Evolutionary conservation across 1,140 invertebrate genomes (phyloP), one percentile per base, ranked within the genome.

Genomic region (Euura saliciscinereae): DNA sequence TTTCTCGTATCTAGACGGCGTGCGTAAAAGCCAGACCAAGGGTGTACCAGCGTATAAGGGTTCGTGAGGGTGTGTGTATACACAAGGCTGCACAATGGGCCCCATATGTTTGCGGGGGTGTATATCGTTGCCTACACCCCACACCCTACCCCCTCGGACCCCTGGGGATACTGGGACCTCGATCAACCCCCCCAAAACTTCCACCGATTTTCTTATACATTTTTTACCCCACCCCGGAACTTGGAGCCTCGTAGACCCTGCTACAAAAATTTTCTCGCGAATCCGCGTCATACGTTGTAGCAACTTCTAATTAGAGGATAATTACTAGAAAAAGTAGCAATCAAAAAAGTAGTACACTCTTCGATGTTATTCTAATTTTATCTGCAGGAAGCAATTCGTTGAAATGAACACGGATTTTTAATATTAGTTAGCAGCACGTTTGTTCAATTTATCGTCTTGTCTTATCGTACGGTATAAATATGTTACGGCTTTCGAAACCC

Each of bases 71-170:
- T 75, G 76, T 75, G 75, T 76, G 69, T 77, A 71, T 72, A 73
- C 74, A 75, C 76, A 76, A 80, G 77, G 76, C 75, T 78, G 75
- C 77, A 83, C 82, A 84, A 84, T 84, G 77, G 76, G 76, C 45
- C 78, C 80, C 80, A 80, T 84, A 83, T 84, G 82, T 84, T 83
- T 84, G 80, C 79, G 78, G 79, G 79, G 77, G 80, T 80, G 78
- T 82, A 79, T 75, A 79, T 77, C 73, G 75, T 74, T 69, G 71
- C 74, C 71, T 65, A 69, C 44, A 67, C 66, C 75, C 69, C 13
- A 59, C 51, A 0, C 28, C 28, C 28, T 28, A 3, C 13, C 51
- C 51, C 51, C 51, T 4, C 13, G 51, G 51, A 59, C 51, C 51
- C 51, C 51, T 59, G 51, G 51, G 51, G 51, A 59, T 59, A 71